Conservation (phyloP, 1,140 invertebrate genomes). For the Akabosia matsudoensis region DNA sequence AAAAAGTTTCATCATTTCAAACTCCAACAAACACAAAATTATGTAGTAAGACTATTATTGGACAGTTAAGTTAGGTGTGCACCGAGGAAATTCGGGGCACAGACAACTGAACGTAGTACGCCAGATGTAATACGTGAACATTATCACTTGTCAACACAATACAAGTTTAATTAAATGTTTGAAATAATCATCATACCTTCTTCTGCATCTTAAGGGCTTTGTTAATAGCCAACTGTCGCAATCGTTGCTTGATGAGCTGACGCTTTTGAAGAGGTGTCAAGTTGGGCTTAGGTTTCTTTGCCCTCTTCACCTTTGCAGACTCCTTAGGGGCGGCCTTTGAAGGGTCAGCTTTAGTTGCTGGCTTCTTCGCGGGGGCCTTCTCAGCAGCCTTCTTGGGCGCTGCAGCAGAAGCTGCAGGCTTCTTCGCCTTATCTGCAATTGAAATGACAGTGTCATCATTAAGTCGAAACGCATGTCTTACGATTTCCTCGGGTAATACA, state of each 20-base stretch:
- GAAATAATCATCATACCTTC: slow-evolving; percentile 60
- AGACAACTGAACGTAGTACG: too few relatives aligned
- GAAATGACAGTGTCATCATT: background rate
- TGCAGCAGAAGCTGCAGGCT: slow-evolving; percentile 50
- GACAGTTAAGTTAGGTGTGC: too few relatives aligned
- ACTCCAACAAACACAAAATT: background rate
- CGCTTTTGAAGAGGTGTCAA: slow-evolving; percentile 39
- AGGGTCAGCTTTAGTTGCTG: slow-evolving; percentile 42
- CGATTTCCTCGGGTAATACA: background rate
- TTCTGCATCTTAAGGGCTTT: slow-evolving; percentile 71
- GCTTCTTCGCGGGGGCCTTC: slow-evolving; percentile 34
- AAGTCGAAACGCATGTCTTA: background rate
- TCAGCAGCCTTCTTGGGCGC: slow-evolving; percentile 46
- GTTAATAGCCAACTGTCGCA: slow-evolving; percentile 48
- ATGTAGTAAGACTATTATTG: too few relatives aligned
- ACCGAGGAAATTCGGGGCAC: too few relatives aligned
- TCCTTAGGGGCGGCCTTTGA: slow-evolving; percentile 55
- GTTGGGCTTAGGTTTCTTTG: slow-evolving; percentile 34
- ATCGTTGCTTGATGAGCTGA: slow-evolving; percentile 33
- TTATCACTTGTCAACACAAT: too few relatives aligned
- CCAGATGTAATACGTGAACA: too few relatives aligned
- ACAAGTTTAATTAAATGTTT: background rate
- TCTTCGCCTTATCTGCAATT: slow-evolving; percentile 33
- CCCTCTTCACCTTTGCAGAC: slow-evolving; percentile 48
- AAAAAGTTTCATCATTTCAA: slow-evolving; percentile 52